Evolutionary conservation across 2,797 vertebrate genomes (phyloP), one percentile per base, ranked within the genome.

Genomic region (Schizopygopsis malacanthus): DNA sequence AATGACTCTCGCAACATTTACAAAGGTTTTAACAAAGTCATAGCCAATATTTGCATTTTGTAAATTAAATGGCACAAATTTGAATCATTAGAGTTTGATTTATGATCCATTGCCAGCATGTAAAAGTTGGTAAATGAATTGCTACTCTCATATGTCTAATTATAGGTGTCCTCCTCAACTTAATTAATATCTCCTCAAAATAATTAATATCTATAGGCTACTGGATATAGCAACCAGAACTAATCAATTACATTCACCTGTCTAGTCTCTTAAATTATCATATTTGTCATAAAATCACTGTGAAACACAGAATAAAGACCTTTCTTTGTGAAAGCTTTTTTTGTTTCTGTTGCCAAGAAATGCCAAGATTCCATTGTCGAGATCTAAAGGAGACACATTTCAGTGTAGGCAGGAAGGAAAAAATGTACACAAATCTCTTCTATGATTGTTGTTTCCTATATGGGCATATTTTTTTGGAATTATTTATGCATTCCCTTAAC

Each of bases 1-100:
- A 89, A 89, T 89, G 80, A 87, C 76, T 86, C 88, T 70, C 33
- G 37, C 88, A 89, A 87, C 87, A 90, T 90, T 89, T 90, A 90
- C 86, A 89, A 88, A 89, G 82, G 85, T 88, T 90, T 89, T 75
- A 69, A 86, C 80, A 88, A 90, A 87, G 82, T 86, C 82, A 47
- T 37, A 61, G 73, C 83, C 73, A 56, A 90, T 90, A 86, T 86
- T 83, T 81, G 70, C 80, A 82, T 82, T 83, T 88, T 76, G 50
- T 76, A 87, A 89, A 78, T 73, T 76, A 86, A 75, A 87, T 52
- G 69, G 81, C 33, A 86, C 69, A 83, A 85, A 88, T 81, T 87
- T 47, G 86, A 87, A 77, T 54, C 54, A 75, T 79, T 45, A 22
- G 70, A 85, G 28, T 76, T 85, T 90, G 84, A 89, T 90, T 84